A percentile compares a stretch with the other conserved stretches of the same genome.
These are phyloP conservation scores for Cataglyphis albicans DNA, from an alignment of 2,888 invertebrate genomes.

Conservation along the genomic window DNA sequence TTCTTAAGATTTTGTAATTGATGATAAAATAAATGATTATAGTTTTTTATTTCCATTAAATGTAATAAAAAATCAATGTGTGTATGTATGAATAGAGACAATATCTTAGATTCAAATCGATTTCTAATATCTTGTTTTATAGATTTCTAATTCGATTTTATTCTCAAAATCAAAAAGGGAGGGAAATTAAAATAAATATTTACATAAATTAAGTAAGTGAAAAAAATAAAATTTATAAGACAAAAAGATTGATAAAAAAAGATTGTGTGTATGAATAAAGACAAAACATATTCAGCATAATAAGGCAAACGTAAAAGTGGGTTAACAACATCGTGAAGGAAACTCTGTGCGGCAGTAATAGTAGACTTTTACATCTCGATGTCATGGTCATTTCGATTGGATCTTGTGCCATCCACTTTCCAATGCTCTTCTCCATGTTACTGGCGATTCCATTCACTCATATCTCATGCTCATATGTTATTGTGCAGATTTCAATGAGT, in stretches of 20 bases:
- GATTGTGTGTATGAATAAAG: background rate
- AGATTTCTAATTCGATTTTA: background rate
- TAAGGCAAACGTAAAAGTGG: slow-evolving; percentile 53
- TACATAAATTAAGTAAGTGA: background rate
- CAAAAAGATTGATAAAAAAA: background rate
- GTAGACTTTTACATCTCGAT: slow-evolving; percentile 74
- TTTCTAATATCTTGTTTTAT: background rate
- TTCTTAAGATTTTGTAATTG: background rate
- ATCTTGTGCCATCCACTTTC: slow-evolving; percentile 72
- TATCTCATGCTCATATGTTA: slow-evolving; percentile 15
- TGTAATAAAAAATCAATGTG: too few species aligned
- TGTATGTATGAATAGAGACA: background rate
- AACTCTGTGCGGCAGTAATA: slow-evolving; percentile 38
- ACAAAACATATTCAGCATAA: background rate
- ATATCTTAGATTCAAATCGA: background rate
- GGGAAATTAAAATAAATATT: background rate
- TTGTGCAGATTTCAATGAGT: background rate
- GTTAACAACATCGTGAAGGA: slow-evolving; percentile 50
- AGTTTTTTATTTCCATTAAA: too few species aligned
- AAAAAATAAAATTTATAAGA: background rate
- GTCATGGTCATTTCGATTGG: slow-evolving; percentile 75
- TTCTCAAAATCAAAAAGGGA: background rate
- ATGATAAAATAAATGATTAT: too few species aligned
- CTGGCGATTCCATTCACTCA: slow-evolving; percentile 58
- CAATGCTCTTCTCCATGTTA: slow-evolving; percentile 64